These are phyloP conservation scores for Struthio camelus DNA, from an alignment of 2,113 vertebrate species.

Conservation along the genomic window DNA sequence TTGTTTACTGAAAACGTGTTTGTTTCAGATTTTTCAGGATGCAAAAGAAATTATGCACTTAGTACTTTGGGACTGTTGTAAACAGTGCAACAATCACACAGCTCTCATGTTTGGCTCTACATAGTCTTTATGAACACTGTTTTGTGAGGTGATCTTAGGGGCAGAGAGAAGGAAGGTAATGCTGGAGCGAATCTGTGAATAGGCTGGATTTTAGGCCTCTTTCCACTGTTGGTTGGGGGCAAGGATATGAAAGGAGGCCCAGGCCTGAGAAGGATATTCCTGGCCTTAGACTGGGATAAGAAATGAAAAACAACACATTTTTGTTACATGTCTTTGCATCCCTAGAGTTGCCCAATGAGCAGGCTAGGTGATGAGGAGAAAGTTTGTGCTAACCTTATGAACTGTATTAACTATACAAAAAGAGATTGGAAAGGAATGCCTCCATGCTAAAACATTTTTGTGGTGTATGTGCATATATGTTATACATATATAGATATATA, in stretches of 20 bases:
- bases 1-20: neutral
- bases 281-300: neutral
- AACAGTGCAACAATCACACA: accelerated
- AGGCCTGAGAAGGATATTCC: neutral
- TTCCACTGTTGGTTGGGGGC: neutral
- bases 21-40: neutral
- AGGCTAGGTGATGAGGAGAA: neutral
- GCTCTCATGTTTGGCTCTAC: neutral
- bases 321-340: accelerated
- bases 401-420: neutral
- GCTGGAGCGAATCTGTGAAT: neutral
- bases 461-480: neutral
- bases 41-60: neutral
- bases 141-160: neutral
- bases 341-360: neutral
- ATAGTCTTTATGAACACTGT: neutral
- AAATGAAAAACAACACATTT: neutral
- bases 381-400: neutral
- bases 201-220: neutral
- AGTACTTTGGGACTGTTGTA: neutral
- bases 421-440: neutral
- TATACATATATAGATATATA: neutral
- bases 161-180: neutral
- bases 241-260: neutral
- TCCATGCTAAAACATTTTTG: neutral